Percentiles rank a stretch among this genome's conserved stretches.
These are phyloP conservation scores for Muraenolepis orangiensis DNA, from an alignment of 2,797 vertebrate species.

Conservation along the genomic window DNA sequence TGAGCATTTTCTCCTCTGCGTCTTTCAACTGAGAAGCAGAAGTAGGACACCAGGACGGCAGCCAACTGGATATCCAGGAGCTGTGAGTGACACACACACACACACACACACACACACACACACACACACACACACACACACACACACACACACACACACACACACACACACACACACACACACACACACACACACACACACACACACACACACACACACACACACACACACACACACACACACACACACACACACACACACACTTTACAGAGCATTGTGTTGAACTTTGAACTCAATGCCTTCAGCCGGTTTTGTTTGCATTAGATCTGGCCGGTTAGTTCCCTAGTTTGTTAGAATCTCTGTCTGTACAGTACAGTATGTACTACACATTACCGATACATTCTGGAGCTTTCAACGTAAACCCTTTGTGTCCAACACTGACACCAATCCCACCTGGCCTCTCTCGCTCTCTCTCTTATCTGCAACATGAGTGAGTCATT, in stretches of 20 bases:
- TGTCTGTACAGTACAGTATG: no score
- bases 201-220: constrained; percentile 18
- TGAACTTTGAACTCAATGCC: constrained; percentile 56
- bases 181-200: not conserved
- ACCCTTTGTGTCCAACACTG: no score
- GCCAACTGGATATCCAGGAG: constrained; percentile 86
- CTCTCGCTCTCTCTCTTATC: no score
- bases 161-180: constrained; percentile 21
- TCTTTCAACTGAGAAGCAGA: constrained; percentile 85
- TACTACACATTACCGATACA: no score
- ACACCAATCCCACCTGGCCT: no score
- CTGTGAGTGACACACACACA: constrained; percentile 48
- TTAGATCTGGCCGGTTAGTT: not conserved
- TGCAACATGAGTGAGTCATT: no score
- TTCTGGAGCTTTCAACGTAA: no score
- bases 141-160: constrained; percentile 8
- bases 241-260: constrained; percentile 7
- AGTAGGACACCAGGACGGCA: constrained; percentile 93
- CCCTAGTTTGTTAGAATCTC: no score
- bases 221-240: constrained; percentile 12
- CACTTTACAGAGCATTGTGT: no score
- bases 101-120: constrained; percentile 7
- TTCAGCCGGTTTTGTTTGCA: not conserved
- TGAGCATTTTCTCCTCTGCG: constrained; percentile 90
- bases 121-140: constrained; percentile 6